Base-by-base conservation (phyloP, 2,888 invertebrate species). In the Dasysyrphus albostriatus region DNA sequence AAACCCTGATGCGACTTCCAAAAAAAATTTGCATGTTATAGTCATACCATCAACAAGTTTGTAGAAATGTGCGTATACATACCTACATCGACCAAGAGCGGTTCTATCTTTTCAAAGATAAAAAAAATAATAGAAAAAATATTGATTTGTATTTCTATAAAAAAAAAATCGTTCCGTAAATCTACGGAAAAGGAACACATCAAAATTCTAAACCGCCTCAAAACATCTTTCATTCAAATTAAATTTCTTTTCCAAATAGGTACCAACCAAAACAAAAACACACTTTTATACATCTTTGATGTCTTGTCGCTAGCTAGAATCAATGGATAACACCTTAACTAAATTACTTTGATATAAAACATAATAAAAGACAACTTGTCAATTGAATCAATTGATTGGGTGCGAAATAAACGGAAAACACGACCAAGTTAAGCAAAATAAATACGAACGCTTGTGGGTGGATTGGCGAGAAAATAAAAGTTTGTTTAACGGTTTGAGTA, bases 371-470 rank as follows among this genome's bases (percentile, higher is more conserved):
- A 54, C 67, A 78, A 79, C 83, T 65, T 79, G 70, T 75, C 79
- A 79, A 83, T 79, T 83, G 70, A 83, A 79, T 83, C 67, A 83
- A 74, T 79, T 75, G 79, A 49, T 54, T 65, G 19, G 16, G n/a
- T n/a, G n/a, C n/a, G n/a, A n/a, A n/a, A n/a, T n/a, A n/a, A n/a
- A n/a, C n/a, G n/a, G n/a, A n/a, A n/a, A n/a, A n/a, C n/a, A n/a
- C n/a, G n/a, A n/a, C n/a, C n/a, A n/a, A n/a, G n/a, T n/a, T n/a
- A n/a, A n/a, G n/a, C n/a, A n/a, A n/a, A n/a, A n/a, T n/a, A n/a
- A 37, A 58, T 6, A 10, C 14, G 7, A 5, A 12, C 24, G 10
- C 0, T 29, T 54, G 24, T 54, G 54, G 54, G 29, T 29, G 29
- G 29, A 54, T 54, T 29, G 29, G 29, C 3, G 7, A n/a, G 8